Percentiles rank a stretch among this genome's conserved stretches.
phyloP scores from a whole-genome alignment of 1,140 invertebrate genomes.

The Coelopa frigida region DNA sequence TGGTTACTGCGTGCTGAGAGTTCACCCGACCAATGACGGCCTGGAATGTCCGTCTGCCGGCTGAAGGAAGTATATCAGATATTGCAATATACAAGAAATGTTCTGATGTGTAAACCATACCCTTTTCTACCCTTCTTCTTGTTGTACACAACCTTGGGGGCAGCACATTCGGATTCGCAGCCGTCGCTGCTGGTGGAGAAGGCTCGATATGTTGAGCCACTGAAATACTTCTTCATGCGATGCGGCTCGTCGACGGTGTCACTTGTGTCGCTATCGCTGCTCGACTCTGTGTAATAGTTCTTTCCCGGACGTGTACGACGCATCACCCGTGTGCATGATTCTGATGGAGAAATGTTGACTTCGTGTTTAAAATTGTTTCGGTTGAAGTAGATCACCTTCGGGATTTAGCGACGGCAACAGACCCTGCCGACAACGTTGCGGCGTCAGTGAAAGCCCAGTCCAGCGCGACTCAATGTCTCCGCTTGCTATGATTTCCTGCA shows the following conservation, averaged over 20 bases:
- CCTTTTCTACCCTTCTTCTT: constrained; percentile 12
- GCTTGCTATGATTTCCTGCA: constrained; percentile 24
- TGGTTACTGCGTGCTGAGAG: constrained; percentile 73
- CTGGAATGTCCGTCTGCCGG: constrained; percentile 34
- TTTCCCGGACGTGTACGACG: constrained; percentile 15
- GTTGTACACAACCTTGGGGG: constrained; percentile 19
- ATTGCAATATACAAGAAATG: background rate
- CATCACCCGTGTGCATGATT: constrained; percentile 24
- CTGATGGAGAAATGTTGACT: background rate
- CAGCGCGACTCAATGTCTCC: constrained; percentile 29
- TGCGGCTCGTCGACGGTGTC: background rate
- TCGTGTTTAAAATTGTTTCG: no score
- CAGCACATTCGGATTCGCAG: constrained; percentile 36
- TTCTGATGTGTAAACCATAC: background rate
- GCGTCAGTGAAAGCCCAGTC: constrained; percentile 34
- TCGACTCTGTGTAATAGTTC: constrained; percentile 31
- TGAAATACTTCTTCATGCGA: background rate
- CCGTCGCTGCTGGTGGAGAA: constrained; percentile 40
- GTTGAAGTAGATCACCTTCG: constrained; percentile 25
- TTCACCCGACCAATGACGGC: constrained; percentile 62
- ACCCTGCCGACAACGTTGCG: constrained; percentile 35
- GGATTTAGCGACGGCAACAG: constrained; percentile 34
- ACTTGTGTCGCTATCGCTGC: constrained; percentile 35
- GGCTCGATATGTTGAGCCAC: constrained; percentile 5
- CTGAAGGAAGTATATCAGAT: background rate